Percentiles rank a stretch among this genome's conserved stretches.
phyloP scores from a whole-genome alignment of 2,113 vertebrate genomes.

The Heterochromis multidens region DNA sequence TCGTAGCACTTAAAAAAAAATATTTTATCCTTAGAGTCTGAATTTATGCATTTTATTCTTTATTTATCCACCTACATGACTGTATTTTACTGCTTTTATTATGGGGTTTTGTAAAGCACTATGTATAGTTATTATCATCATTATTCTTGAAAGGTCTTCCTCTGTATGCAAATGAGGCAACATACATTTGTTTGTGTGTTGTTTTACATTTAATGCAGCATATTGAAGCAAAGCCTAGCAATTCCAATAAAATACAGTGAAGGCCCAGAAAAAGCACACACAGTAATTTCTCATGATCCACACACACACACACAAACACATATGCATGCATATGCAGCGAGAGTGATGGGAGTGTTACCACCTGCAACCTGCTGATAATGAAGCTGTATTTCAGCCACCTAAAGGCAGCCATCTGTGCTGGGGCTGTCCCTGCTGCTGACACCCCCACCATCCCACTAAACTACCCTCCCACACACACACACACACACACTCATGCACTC shows the following conservation, averaged over 20 bases:
- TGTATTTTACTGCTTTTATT: background rate
- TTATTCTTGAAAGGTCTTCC: background rate
- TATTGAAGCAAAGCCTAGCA: background rate
- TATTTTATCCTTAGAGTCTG: too few relatives aligned
- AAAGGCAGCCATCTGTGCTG: conserved; percentile 73
- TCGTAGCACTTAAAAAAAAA: too few relatives aligned
- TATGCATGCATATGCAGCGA: background rate
- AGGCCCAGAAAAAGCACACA: background rate
- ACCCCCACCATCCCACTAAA: background rate
- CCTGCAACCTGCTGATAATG: conserved; percentile 74
- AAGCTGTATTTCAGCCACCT: conserved; percentile 66
- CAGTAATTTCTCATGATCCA: background rate
- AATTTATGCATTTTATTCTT: background rate
- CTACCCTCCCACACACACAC: background rate
- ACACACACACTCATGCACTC: background rate
- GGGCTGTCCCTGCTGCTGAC: conserved; percentile 28
- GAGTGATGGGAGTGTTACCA: conserved; percentile 45
- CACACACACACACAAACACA: background rate
- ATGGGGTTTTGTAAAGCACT: background rate
- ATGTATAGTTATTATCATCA: background rate
- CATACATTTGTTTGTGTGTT: background rate
- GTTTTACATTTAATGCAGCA: conserved; percentile 19
- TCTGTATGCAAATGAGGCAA: background rate
- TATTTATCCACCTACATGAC: background rate
- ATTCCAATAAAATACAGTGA: background rate